These are phyloP conservation scores for Parapsyche elsis DNA, from an alignment of 1,140 invertebrate genomes.

Conservation along the genomic window DNA sequence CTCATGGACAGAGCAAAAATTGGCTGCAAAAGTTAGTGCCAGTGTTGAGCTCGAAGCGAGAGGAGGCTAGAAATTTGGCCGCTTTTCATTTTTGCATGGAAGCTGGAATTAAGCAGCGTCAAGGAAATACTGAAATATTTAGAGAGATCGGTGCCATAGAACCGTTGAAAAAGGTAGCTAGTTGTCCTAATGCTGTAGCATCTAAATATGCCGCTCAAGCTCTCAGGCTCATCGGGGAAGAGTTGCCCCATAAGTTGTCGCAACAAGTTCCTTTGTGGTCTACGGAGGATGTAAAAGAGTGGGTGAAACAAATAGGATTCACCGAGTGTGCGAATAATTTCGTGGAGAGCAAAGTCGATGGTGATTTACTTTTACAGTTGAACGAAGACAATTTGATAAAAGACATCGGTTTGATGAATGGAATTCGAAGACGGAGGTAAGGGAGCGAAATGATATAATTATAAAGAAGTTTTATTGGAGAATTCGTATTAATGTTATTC, in stretches of 20 bases:
- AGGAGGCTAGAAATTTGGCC: slow-evolving; percentile 95
- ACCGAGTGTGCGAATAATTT: slow-evolving; percentile 85
- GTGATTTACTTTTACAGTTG: slow-evolving; percentile 94
- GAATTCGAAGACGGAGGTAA: slow-evolving; percentile 88
- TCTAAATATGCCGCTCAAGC: slow-evolving; percentile 98
- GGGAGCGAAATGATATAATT: slow-evolving; percentile 17
- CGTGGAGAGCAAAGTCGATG: slow-evolving; percentile 93
- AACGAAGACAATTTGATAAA: slow-evolving; percentile 91
- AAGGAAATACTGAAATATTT: slow-evolving; percentile 95
- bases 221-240: slow-evolving; percentile 93
- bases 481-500: slow-evolving; percentile 32
- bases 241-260: slow-evolving; percentile 96
- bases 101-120: slow-evolving; percentile 96
- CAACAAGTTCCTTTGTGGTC: slow-evolving; percentile 99
- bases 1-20: slow-evolving; percentile 95
- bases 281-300: slow-evolving; percentile 94
- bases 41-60: slow-evolving; percentile 93
- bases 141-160: slow-evolving; percentile 95
- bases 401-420: slow-evolving; percentile 94
- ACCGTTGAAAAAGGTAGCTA: slow-evolving; percentile 95
- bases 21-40: slow-evolving; percentile 95
- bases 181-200: slow-evolving; percentile 97
- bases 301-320: slow-evolving; percentile 99
- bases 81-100: slow-evolving; percentile 99
- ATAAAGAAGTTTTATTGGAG: neutral